Conservation (phyloP, 2,888 invertebrate genomes). For the Drosophila lutescens region DNA sequence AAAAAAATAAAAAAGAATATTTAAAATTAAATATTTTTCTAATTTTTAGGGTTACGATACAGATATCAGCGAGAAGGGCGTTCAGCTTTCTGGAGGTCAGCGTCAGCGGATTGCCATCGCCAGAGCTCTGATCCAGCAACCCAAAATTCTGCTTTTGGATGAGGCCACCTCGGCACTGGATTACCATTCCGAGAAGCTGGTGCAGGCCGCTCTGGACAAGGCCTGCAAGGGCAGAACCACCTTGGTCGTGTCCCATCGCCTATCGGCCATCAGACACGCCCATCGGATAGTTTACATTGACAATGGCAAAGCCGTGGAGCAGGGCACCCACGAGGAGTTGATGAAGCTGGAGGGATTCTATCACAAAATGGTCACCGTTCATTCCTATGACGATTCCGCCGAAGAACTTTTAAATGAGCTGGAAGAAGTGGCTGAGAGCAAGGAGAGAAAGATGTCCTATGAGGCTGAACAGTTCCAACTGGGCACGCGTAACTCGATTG, state of each 20-base stretch:
- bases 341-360: constrained; percentile 87
- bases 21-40: too few relatives aligned
- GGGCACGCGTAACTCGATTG: constrained; percentile 36
- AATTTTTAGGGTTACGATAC: constrained; percentile 89
- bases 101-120: constrained; percentile 92
- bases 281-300: constrained; percentile 89
- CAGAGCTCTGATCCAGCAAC: constrained; percentile 90
- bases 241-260: constrained; percentile 89
- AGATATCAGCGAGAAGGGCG: constrained; percentile 90
- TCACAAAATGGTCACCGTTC: constrained; percentile 86
- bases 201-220: constrained; percentile 91
- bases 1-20: too few relatives aligned
- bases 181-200: constrained; percentile 90
- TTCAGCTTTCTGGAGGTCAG: constrained; percentile 92
- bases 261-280: constrained; percentile 89
- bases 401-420: constrained; percentile 64
- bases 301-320: constrained; percentile 88
- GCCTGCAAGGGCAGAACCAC: constrained; percentile 91
- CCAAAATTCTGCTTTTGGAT: constrained; percentile 90
- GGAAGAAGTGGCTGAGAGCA: constrained; percentile 30
- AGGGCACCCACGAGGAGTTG: constrained; percentile 89
- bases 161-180: constrained; percentile 94
- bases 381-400: constrained; percentile 61
- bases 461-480: constrained; percentile 37
- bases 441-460: constrained; percentile 59